Base-by-base conservation (phyloP, 2,888 invertebrate species). In the Diadromus collaris region DNA sequence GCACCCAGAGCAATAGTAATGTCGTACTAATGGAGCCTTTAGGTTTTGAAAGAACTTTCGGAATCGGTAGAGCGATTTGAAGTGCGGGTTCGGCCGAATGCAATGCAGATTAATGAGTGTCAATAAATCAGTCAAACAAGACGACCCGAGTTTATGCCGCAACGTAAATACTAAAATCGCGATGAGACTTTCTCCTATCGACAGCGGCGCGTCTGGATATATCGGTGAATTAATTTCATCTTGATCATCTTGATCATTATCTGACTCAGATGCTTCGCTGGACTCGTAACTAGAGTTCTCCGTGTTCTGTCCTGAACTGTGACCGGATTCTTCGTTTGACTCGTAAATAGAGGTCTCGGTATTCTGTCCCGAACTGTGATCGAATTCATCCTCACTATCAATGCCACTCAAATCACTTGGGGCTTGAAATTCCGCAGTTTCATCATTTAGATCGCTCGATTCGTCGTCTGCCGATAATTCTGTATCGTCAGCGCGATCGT, bases 111-210 rank as follows among this genome's bases (percentile, higher is more conserved):
- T 29, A 16, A 80, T 74, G n/a, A 76, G 60, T 44, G 24, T 29
- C 34, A 81, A 65, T 4, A 82, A 32, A 73, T 73, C 82, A 19
- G 74, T 27, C 56, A 81, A n/a, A 48, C 78, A 80, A 56, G 58
- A 44, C n/a, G 67, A 71, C 19, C 72, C 46, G 6, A 81, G 38
- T 51, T 71, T 74, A 69, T 80, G 80, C 19, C 76, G 74, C 41
- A 80, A 56, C 6, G 68, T 58, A n/a, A 81, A 69, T 6, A 71
- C 70, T 34, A 81, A 54, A 44, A 82, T 76, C 16, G 71, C 58
- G 38, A 63, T 24, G 41, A 81, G 24, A 70, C 82, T 81, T 46
- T 80, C 76, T 10, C 54, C 46, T n/a, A 79, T 24, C 16, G 81
- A 71, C 21, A 82, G 13, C 4, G 79, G 71, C n/a, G 82, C 79